Base-by-base conservation (phyloP, 2,113 vertebrate genomes). In the Sinocyclocheilus anshuiensis region DNA sequence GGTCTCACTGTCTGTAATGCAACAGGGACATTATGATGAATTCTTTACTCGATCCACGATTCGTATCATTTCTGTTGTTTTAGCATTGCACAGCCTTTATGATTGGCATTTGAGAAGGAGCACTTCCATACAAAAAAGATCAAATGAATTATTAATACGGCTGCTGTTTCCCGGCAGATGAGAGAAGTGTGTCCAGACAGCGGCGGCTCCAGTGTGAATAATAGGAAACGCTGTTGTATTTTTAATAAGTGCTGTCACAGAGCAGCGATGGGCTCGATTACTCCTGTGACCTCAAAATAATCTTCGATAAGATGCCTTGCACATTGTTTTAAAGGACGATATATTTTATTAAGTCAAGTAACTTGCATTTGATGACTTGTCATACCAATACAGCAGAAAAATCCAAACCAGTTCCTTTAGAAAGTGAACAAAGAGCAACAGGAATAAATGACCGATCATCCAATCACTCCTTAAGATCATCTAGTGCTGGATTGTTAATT, bases 91-190 rank as follows among this genome's bases (percentile, higher is more conserved):
- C 71, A 12, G 36, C 83, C 59, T 75, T 57, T 39, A 45, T 45
- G 69, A 59, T 2, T 77, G 55, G 72, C 83, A 65, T 74, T 84
- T 76, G 29, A 48, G 63, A 83, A 83, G 53, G 81, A 83, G 57
- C 72, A 76, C 59, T 77, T 61, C n/a, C 4, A 82, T 16, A 26
- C 4, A 50, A 50, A 71, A 67, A 63, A 61, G 57, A 57, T 26
- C 71, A 50, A 12, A 36, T 74, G 39, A 63, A 77, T 84, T 39
- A 84, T 84, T 84, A 84, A 84, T 84, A 42, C 0, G 39, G 20
- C 69, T 57, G 26, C 42, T 26, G 36, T 61, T 39, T 15, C 16
- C 22, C 13, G 36, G 72, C 57, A 33, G 57, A 61, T 76, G 83
- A 75, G 72, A 77, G 36, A 65, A 61, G 55, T 50, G 71, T 45